phyloP scores from a whole-genome alignment of 1,140 invertebrate species.

The Hetaerina americana region DNA sequence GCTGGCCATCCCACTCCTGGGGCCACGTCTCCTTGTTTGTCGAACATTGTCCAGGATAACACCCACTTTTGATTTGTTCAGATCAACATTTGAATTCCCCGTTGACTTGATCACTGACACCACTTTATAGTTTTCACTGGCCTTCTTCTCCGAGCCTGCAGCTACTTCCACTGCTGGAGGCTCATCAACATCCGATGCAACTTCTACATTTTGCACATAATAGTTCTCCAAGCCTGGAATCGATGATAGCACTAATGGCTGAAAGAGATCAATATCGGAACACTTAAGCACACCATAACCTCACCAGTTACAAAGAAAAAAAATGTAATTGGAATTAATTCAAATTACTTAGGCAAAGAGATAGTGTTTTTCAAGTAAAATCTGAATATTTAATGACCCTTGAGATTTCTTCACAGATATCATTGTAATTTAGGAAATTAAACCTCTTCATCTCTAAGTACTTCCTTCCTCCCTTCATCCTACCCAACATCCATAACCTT shows the following conservation, averaged over 20 bases:
- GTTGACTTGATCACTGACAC: not conserved
- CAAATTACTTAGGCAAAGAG: too few relatives aligned
- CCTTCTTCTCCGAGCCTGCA: not conserved
- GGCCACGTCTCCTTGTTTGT: not conserved
- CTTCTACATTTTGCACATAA: not conserved
- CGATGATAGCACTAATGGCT: not conserved
- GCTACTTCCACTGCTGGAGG: not conserved
- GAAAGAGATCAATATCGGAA: too few relatives aligned
- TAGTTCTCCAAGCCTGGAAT: not conserved
- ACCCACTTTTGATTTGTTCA: not conserved
- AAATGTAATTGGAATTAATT: too few relatives aligned
- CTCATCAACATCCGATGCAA: not conserved
- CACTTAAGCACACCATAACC: too few relatives aligned
- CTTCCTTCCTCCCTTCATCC: too few relatives aligned
- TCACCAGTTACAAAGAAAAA: too few relatives aligned
- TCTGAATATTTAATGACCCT: too few relatives aligned
- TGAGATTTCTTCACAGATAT: too few relatives aligned
- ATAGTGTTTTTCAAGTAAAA: too few relatives aligned
- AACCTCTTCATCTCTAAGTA: too few relatives aligned
- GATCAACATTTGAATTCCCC: not conserved
- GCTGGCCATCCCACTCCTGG: not conserved
- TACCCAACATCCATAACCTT: too few relatives aligned
- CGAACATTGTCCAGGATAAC: not conserved
- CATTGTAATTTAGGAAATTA: too few relatives aligned
- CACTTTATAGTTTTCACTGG: not conserved